A percentile compares a stretch with the other conserved stretches of the same genome.
Conservation (phyloP, 2,113 vertebrate species). For the Ancistrus triradiatus region DNA sequence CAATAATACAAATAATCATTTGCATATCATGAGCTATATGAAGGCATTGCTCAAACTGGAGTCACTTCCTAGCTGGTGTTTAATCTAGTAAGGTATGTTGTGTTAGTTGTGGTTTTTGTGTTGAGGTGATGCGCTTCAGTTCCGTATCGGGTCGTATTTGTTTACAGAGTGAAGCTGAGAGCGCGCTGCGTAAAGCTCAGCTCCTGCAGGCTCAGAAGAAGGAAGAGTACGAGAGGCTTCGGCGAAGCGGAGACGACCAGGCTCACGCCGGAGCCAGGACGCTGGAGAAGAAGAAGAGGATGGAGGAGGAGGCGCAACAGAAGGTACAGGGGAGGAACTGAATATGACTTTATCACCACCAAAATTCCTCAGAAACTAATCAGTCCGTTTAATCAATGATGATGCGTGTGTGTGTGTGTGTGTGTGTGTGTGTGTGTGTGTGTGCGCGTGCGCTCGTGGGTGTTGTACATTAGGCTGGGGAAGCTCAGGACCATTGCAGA, state of each 20-base stretch:
- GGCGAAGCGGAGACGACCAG: constrained; percentile 86
- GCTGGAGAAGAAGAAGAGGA: constrained; percentile 83
- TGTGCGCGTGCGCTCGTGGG: background rate
- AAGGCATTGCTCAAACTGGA: no score
- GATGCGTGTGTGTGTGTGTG: no score
- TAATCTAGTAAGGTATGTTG: no score
- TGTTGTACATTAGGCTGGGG: constrained; percentile 80
- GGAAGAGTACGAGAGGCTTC: constrained; percentile 90
- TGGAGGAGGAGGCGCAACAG: constrained; percentile 89
- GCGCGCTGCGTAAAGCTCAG: constrained; percentile 79
- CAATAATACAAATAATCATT: no score
- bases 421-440: background rate
- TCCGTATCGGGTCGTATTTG: no score
- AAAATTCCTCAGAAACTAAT: no score
- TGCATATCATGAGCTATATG: no score
- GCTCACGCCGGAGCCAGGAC: constrained; percentile 73
- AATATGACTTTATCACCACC: no score
- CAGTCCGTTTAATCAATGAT: no score
- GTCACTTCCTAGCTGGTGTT: no score
- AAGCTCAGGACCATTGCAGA: constrained; percentile 88
- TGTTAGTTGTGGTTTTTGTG: no score
- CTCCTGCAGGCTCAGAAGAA: constrained; percentile 77
- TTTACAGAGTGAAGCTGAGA: constrained; percentile 82
- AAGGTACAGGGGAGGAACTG: constrained; percentile 69
- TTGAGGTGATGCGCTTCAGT: no score